These are phyloP conservation scores for Drosophila helvetica DNA, from an alignment of 2,888 invertebrate genomes.

Conservation along the genomic window DNA sequence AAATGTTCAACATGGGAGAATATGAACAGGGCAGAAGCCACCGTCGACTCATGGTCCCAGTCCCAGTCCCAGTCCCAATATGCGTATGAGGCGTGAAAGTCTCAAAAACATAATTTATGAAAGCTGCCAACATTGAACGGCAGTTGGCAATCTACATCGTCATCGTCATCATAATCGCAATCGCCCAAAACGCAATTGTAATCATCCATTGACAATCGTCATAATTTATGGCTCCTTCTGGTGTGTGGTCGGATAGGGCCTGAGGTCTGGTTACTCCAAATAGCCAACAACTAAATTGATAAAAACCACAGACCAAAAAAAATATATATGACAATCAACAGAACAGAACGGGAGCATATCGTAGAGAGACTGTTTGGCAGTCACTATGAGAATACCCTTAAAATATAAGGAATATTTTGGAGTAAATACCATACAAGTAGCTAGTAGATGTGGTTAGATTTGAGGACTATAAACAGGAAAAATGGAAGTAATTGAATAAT, in stretches of 20 bases:
- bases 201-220: constrained; percentile 58
- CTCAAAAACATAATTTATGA: constrained; percentile 52
- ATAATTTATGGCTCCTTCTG: constrained; percentile 66
- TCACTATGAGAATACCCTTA: constrained; percentile 1
- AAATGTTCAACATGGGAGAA: constrained; percentile 50
- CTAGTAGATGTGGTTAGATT: too few species aligned
- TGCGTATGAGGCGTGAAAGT: constrained; percentile 37
- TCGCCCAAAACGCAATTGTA: constrained; percentile 32
- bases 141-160: constrained; percentile 58
- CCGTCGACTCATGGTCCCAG: constrained; percentile 5
- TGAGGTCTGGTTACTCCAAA: constrained; percentile 33
- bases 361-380: not conserved
- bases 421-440: not conserved
- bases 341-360: constrained; percentile 23
- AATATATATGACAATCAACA: constrained; percentile 46
- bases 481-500: not conserved
- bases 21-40: constrained; percentile 21
- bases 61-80: not conserved
- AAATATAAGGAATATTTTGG: not conserved
- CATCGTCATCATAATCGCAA: constrained; percentile 27
- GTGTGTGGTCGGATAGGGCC: constrained; percentile 8
- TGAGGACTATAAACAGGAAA: too few species aligned
- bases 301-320: constrained; percentile 62
- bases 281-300: constrained; percentile 67
- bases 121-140: constrained; percentile 51